Evolutionary conservation across 2,113 vertebrate species (phyloP).

Genomic region (Saccopteryx bilineata): DNA sequence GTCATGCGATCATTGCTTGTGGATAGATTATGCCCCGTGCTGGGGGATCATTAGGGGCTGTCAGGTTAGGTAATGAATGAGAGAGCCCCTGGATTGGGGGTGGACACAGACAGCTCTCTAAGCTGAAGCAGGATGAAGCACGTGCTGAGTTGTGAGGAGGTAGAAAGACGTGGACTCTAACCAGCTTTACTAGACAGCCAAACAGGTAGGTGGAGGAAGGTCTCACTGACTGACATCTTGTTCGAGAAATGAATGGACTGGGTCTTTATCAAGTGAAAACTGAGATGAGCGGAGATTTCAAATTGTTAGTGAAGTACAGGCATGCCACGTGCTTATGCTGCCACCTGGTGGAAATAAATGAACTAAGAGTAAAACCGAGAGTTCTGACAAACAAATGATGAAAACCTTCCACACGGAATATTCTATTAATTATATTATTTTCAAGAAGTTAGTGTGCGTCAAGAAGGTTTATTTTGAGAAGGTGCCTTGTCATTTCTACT

Average conservation of each 20-base stretch:
- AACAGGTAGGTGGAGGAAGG: not conserved
- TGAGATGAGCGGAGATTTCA: not conserved
- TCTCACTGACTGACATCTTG: no score
- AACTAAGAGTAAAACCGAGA: not conserved
- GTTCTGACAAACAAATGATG: not conserved
- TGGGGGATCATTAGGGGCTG: not conserved
- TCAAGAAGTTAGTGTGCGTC: not conserved
- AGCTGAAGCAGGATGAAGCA: not conserved
- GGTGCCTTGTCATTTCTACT: not conserved
- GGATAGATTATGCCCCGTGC: accelerated
- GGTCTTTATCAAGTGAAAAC: not conserved
- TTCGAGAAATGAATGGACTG: not conserved
- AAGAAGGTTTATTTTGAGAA: not conserved
- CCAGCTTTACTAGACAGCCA: not conserved
- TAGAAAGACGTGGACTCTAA: accelerated
- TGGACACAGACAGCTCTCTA: not conserved
- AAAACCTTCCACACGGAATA: not conserved
- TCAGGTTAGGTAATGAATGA: not conserved
- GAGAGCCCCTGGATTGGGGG: no score
- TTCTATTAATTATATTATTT: not conserved
- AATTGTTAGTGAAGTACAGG: not conserved
- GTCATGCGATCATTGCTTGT: not conserved
- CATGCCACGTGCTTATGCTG: conserved; percentile 55
- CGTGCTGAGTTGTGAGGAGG: not conserved
- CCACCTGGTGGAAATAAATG: conserved; percentile 84